Base-by-base conservation (phyloP, 2,797 vertebrate genomes). In the Phyllotis vaccarum region DNA sequence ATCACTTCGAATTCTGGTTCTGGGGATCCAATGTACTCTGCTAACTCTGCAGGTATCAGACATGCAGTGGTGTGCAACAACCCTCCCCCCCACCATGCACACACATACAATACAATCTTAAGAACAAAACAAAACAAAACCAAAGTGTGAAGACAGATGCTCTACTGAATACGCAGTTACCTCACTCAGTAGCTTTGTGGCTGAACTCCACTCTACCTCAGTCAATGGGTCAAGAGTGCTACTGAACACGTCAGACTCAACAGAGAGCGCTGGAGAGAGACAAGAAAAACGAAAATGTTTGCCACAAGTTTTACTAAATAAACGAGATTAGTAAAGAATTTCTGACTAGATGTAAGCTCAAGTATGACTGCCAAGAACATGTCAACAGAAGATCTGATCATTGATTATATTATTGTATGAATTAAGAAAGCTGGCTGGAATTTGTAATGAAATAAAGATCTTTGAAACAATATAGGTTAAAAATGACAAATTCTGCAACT, bases 151-250 rank as follows among this genome's bases (percentile, higher is more conserved):
- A 52, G 68, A 80, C 92, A 52, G 14, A 22, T 37, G 22, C 49
- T 49, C 56, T 79, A 3, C 68, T 89, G 89, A 80, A 85, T 80
- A 56, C 31, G 40, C 34, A 34, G 0, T 98, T 98, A 98, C 98
- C 98, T 98, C 97, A 29, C 91, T 97, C 85, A 98, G 94, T 3
- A 97, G 87, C 80, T 94, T 97, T 52, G 97, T 96, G 90, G 97
- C 98, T 93, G 97, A 92, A 93, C 95, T 98, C 98, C 98, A 98
- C 70, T 98, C 98, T 37, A 3, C 46, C 13, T 98, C 98, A 9
- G 86, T 85, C 78, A 93, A 12, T 54, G 97, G 87, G 27, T 98
- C 98, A 86, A 98, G 75, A 68, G 24, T 83, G 27, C 78, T 92
- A 85, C 91, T 96, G 97, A 91, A 97, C 98, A 80, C 17, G 74